Percentiles rank a stretch among this genome's conserved stretches.
These are phyloP conservation scores for Hippasteria phrygiana DNA, from an alignment of 53 echinoderm and acorn worm species.

Conservation along the genomic window DNA sequence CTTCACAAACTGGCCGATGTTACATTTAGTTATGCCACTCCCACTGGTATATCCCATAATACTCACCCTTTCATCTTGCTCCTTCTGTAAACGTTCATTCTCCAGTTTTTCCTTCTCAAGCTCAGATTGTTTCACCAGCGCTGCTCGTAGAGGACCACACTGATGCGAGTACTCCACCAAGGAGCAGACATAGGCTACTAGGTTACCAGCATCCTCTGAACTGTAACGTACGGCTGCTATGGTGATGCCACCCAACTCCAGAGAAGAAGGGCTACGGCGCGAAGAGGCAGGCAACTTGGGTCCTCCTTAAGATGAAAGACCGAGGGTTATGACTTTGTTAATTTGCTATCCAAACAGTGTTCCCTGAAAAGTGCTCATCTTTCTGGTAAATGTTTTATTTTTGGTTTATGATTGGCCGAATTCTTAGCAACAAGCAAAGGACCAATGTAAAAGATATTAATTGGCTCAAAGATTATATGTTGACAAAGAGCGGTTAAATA, in stretches of 20 bases:
- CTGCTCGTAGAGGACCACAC: slow-evolving; percentile 83
- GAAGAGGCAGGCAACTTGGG: slow-evolving; percentile 86
- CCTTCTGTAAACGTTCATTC: slow-evolving; percentile 90
- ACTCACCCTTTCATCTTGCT: slow-evolving; percentile 95
- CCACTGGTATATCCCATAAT: neutral
- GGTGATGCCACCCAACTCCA: slow-evolving; percentile 85
- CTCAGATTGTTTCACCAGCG: slow-evolving; percentile 77
- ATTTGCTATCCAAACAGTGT: too few relatives aligned
- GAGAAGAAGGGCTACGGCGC: slow-evolving; percentile 84
- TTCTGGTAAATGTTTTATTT: too few relatives aligned
- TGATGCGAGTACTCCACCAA: slow-evolving; percentile 94
- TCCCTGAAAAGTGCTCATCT: too few relatives aligned
- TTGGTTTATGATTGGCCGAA: too few relatives aligned
- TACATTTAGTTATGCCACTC: neutral
- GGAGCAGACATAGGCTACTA: slow-evolving; percentile 95
- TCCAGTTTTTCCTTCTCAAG: slow-evolving; percentile 87
- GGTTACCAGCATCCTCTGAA: slow-evolving; percentile 94
- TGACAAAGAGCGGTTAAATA: too few relatives aligned
- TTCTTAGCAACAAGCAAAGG: too few relatives aligned
- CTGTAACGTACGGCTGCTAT: slow-evolving; percentile 97
- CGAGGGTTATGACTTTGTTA: too few relatives aligned
- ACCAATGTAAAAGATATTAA: too few relatives aligned
- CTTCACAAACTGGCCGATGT: neutral
- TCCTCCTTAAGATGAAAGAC: slow-evolving; percentile 47
- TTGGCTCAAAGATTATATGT: too few relatives aligned